phyloP scores from a whole-genome alignment of 1,140 invertebrate species.

The Oryzaephilus surinamensis region DNA sequence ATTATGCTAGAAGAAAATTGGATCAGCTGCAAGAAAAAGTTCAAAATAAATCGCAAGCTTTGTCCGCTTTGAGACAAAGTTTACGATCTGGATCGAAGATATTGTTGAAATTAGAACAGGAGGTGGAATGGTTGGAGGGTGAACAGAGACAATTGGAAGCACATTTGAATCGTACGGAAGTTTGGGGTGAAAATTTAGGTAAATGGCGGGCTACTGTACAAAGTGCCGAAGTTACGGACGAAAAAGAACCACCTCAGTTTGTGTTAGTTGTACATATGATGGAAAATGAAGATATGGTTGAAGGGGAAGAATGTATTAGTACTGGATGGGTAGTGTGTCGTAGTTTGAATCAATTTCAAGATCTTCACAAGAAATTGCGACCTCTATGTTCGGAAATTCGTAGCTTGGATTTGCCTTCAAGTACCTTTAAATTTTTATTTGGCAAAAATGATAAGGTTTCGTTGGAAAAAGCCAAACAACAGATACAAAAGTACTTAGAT shows the following conservation, averaged over 20 bases:
- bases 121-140: constrained; percentile 67
- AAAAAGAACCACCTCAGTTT: constrained; percentile 70
- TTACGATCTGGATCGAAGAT: constrained; percentile 68
- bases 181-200: constrained; percentile 80
- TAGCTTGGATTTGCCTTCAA: constrained; percentile 65
- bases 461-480: constrained; percentile 68
- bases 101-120: constrained; percentile 62
- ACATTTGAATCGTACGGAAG: constrained; percentile 74
- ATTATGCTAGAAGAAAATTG: constrained; percentile 68
- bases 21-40: constrained; percentile 69
- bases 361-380: constrained; percentile 71
- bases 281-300: constrained; percentile 45
- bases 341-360: constrained; percentile 72
- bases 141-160: constrained; percentile 70
- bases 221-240: constrained; percentile 65
- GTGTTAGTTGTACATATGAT: constrained; percentile 70
- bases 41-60: constrained; percentile 67
- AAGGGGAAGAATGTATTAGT: constrained; percentile 52
- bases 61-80: constrained; percentile 65
- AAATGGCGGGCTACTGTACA: constrained; percentile 74
- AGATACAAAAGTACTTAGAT: constrained; percentile 77
- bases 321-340: constrained; percentile 77
- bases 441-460: constrained; percentile 67
- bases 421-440: constrained; percentile 67
- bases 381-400: constrained; percentile 71